Evolutionary conservation across 2,888 invertebrate genomes (phyloP).

Genomic region (Junonia oenone): DNA sequence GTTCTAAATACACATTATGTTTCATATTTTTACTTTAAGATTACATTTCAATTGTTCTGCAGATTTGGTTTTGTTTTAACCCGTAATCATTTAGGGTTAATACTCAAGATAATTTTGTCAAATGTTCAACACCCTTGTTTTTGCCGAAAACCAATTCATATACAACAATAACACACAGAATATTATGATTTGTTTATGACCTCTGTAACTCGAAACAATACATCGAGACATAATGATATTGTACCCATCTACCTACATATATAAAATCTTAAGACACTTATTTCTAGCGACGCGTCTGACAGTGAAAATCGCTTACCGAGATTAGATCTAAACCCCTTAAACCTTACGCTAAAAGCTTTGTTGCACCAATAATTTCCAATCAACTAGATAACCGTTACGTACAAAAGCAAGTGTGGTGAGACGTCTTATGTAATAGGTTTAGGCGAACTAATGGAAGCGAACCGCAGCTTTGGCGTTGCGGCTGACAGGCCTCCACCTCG

Average conservation of each 20-base stretch:
- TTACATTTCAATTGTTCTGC: too few relatives aligned
- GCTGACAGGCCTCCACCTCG: slow-evolving; percentile 42
- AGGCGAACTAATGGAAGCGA: slow-evolving; percentile 62
- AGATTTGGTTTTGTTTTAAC: too few relatives aligned
- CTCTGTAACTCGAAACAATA: too few relatives aligned
- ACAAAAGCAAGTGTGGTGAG: slow-evolving; percentile 29
- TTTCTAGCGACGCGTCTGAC: not conserved
- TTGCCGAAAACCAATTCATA: too few relatives aligned
- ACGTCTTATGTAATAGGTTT: slow-evolving; percentile 60
- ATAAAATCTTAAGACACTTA: not conserved
- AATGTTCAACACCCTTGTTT: too few relatives aligned
- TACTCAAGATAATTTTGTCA: too few relatives aligned
- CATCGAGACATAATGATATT: too few relatives aligned
- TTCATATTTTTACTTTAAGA: not conserved
- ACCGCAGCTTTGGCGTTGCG: slow-evolving; percentile 64
- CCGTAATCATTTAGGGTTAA: too few relatives aligned
- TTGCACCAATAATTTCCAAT: slow-evolving; percentile 19
- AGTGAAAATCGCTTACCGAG: slow-evolving; percentile 3
- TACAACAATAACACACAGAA: too few relatives aligned
- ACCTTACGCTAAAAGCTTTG: slow-evolving; percentile 16
- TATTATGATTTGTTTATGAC: too few relatives aligned
- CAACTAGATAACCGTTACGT: slow-evolving; percentile 19
- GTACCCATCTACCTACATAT: too few relatives aligned
- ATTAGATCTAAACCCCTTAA: slow-evolving; percentile 7
- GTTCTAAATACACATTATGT: not conserved